Conservation (phyloP, 2,113 vertebrate species). For the Vanacampus margaritifer region DNA sequence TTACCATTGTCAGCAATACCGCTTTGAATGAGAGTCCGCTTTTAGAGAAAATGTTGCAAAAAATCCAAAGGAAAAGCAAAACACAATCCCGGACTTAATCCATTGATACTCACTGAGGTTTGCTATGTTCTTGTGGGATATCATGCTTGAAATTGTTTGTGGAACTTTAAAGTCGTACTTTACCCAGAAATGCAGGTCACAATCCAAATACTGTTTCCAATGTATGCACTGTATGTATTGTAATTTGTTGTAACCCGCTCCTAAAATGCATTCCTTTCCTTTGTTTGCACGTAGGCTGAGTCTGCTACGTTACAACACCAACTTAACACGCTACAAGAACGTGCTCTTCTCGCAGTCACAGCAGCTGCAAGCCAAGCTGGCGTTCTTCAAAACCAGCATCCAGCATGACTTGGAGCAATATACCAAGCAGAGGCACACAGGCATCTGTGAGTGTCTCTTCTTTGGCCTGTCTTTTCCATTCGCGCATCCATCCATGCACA, state of each 20-base stretch:
- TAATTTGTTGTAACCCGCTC: not conserved
- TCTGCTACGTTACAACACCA: slow-evolving; percentile 94
- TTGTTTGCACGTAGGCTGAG: slow-evolving; percentile 78
- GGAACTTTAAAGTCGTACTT: too few species aligned
- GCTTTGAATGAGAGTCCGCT: not conserved
- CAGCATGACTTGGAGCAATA: slow-evolving; percentile 91
- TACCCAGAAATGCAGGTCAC: too few species aligned
- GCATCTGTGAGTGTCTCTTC: slow-evolving; percentile 81
- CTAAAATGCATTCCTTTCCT: not conserved
- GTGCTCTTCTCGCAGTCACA: slow-evolving; percentile 93
- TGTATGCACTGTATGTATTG: not conserved
- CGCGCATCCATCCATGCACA: not conserved
- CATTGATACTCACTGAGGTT: too few species aligned
- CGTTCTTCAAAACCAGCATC: slow-evolving; percentile 95
- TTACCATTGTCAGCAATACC: not conserved
- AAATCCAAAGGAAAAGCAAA: too few species aligned
- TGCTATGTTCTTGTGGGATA: too few species aligned
- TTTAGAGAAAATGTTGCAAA: not conserved
- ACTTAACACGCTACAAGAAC: slow-evolving; percentile 93
- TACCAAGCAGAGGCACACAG: slow-evolving; percentile 88
- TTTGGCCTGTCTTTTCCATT: not conserved
- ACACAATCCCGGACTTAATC: too few species aligned
- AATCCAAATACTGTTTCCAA: too few species aligned
- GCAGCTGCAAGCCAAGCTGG: slow-evolving; percentile 90
- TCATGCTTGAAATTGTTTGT: too few species aligned